These are phyloP conservation scores for Thelaira solivaga DNA, from an alignment of 2,888 invertebrate species.

Conservation along the genomic window DNA sequence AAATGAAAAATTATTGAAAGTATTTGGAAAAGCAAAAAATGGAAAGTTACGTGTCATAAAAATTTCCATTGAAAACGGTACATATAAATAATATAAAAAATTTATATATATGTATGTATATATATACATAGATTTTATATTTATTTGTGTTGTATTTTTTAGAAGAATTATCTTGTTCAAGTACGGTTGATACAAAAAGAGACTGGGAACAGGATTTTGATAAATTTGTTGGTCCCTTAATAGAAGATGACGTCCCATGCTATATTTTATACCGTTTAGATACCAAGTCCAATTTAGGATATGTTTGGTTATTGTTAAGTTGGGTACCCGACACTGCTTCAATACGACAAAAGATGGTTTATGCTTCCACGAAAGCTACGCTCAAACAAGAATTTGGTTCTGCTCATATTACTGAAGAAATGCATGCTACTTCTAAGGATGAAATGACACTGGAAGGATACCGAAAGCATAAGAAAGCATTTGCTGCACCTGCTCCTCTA, in stretches of 20 bases:
- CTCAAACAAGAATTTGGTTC: constrained; percentile 97
- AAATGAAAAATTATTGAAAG: constrained; percentile 87
- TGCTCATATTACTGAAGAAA: constrained; percentile 94
- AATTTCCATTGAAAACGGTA: constrained; percentile 92
- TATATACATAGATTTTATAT: too few relatives aligned
- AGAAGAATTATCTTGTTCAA: constrained; percentile 87
- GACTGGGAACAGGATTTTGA: constrained; percentile 93
- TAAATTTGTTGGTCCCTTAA: constrained; percentile 83
- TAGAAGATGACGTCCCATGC: constrained; percentile 90
- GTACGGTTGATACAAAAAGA: constrained; percentile 82
- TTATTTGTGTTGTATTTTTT: neutral
- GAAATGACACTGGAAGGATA: constrained; percentile 91
- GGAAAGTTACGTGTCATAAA: constrained; percentile 89
- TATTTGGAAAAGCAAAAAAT: constrained; percentile 87
- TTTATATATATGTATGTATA: too few relatives aligned
- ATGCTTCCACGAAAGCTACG: constrained; percentile 81
- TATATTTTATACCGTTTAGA: constrained; percentile 93
- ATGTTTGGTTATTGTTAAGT: constrained; percentile 94
- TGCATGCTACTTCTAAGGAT: constrained; percentile 90
- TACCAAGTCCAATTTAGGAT: constrained; percentile 86
- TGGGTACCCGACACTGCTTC: constrained; percentile 96
- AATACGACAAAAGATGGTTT: constrained; percentile 79
- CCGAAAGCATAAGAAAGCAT: constrained; percentile 85
- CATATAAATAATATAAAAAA: too few relatives aligned
- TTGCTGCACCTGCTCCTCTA: constrained; percentile 91